Conservation (phyloP, 2,888 invertebrate genomes). For the Calliopum simillimum region DNA sequence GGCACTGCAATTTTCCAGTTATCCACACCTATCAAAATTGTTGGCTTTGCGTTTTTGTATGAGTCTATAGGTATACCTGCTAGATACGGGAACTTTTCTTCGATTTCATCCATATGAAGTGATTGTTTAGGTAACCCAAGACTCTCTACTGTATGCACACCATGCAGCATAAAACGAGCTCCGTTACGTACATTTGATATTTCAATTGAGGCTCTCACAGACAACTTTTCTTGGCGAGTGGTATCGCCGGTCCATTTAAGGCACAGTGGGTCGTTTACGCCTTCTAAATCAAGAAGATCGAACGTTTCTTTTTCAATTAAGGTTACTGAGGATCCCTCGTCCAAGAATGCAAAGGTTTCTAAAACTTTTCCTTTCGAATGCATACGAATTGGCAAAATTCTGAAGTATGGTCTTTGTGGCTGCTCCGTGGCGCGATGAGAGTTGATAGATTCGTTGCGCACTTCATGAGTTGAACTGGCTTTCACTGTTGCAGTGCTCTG, state of each 20-base stretch:
- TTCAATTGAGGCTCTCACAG: not conserved
- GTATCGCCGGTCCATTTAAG: slow-evolving; percentile 24
- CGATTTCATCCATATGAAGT: not conserved
- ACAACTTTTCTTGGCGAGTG: no score
- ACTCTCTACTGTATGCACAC: slow-evolving; percentile 17
- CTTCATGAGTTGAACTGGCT: no score
- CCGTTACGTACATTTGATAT: not conserved
- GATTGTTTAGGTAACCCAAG: slow-evolving; percentile 18
- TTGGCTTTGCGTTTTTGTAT: slow-evolving; percentile 22
- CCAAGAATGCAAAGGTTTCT: slow-evolving; percentile 24
- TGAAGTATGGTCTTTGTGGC: slow-evolving; percentile 22
- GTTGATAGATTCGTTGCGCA: no score
- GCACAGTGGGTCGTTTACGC: slow-evolving; percentile 10
- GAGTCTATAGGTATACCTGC: slow-evolving; percentile 15
- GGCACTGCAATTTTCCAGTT: slow-evolving; percentile 36
- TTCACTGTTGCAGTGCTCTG: no score
- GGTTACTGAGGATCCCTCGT: slow-evolving; percentile 8
- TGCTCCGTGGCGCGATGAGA: no score
- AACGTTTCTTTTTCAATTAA: not conserved
- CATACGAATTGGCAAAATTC: slow-evolving; percentile 28
- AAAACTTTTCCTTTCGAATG: slow-evolving; percentile 17
- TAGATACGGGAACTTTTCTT: slow-evolving; percentile 10
- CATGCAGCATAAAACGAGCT: not conserved
- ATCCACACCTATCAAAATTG: slow-evolving; percentile 22
- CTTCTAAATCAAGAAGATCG: not conserved